Percentiles rank a stretch among this genome's conserved stretches.
Evolutionary conservation across 2,797 vertebrate genomes (phyloP).

Genomic region (Anisognathus igniventris): DNA sequence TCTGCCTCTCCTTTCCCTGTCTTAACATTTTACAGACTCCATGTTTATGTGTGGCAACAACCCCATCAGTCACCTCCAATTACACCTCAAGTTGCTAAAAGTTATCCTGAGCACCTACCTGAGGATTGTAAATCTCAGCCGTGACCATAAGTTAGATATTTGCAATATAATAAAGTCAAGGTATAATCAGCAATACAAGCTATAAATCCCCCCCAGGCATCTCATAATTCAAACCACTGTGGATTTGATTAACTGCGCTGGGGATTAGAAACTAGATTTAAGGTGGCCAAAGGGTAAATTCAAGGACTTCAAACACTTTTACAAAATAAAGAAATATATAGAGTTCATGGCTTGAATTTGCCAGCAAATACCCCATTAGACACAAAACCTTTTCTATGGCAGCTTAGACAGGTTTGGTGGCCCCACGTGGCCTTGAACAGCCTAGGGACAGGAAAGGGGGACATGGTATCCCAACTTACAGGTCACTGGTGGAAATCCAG

Average conservation of each 20-base stretch:
- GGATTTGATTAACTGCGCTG: neutral
- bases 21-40: neutral
- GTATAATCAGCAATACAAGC: slow-evolving; percentile 41
- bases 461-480: neutral
- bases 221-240: slow-evolving; percentile 36
- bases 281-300: slow-evolving; percentile 45
- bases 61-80: neutral
- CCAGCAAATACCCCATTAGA: neutral
- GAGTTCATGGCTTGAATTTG: neutral
- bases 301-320: slow-evolving; percentile 28
- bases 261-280: slow-evolving; percentile 7
- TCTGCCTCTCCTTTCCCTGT: neutral
- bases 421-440: fast-evolving
- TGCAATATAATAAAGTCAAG: slow-evolving; percentile 43
- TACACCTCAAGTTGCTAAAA: neutral
- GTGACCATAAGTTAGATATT: neutral
- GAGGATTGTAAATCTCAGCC: slow-evolving; percentile 17
- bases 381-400: slow-evolving; percentile 13
- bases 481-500: slow-evolving; percentile 29
- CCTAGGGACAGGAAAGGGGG: neutral
- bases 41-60: neutral
- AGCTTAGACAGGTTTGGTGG: neutral
- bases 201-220: slow-evolving; percentile 11
- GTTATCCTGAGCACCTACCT: slow-evolving; percentile 35
- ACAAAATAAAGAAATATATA: slow-evolving; percentile 10